Percentiles rank a stretch among this genome's conserved stretches.
These are phyloP conservation scores for Pomatostomus ruficeps DNA, from an alignment of 2,113 vertebrate genomes.

Conservation along the genomic window DNA sequence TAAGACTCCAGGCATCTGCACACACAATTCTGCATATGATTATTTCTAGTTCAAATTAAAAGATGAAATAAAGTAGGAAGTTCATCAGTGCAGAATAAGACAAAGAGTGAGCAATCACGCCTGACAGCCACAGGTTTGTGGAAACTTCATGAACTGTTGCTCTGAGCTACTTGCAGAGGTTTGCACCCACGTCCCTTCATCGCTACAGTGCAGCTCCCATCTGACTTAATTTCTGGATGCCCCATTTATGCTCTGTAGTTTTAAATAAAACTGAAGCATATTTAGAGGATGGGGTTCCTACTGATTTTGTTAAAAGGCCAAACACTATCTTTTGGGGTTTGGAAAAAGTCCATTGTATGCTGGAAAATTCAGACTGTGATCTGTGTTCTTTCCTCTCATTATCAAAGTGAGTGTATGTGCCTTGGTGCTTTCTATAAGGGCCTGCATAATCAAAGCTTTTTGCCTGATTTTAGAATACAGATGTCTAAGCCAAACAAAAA, in stretches of 20 bases:
- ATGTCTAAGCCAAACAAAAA: not conserved
- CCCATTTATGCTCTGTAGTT: not conserved
- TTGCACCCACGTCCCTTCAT: not conserved
- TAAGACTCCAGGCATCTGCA: not conserved
- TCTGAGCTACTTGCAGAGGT: not conserved
- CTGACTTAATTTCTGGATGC: not conserved
- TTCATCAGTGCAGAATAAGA: not conserved
- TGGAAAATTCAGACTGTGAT: not conserved
- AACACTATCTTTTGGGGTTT: not conserved
- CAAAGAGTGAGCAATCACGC: not conserved
- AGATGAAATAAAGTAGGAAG: not conserved
- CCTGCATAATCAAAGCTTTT: not conserved
- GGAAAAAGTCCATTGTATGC: not conserved
- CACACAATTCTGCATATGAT: not conserved
- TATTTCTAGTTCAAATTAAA: not conserved
- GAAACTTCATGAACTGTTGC: not conserved
- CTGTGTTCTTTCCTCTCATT: not conserved
- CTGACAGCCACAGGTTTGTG: not conserved
- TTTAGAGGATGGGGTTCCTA: not conserved
- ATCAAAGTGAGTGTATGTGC: not conserved
- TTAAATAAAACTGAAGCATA: not conserved
- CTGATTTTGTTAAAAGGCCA: not conserved
- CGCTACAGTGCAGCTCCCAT: fast-evolving
- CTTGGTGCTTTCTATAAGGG: not conserved
- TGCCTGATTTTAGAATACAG: not conserved